Percentiles rank a stretch among this genome's conserved stretches.
These are phyloP conservation scores for Dryas iulia DNA, from an alignment of 1,140 invertebrate genomes.

Conservation along the genomic window DNA sequence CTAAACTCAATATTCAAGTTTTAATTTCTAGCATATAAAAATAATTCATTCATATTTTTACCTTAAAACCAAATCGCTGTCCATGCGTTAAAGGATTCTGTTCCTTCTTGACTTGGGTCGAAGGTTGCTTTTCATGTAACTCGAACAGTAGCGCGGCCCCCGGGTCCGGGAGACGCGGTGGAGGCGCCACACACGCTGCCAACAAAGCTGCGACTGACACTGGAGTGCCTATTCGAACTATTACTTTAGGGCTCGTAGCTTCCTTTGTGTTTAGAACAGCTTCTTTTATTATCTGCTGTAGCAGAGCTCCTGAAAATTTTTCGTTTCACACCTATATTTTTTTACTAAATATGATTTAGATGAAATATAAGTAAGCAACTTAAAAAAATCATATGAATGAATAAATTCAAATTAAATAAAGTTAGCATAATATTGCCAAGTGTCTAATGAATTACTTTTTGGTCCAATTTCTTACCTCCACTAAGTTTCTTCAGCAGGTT, in stretches of 20 bases:
- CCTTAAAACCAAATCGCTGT: conserved; percentile 70
- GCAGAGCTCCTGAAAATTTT: conserved; percentile 56
- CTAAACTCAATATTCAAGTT: too few species aligned
- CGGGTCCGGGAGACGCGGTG: conserved; percentile 66
- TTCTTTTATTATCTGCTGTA: conserved; percentile 73
- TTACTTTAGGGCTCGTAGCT: conserved; percentile 42
- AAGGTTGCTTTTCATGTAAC: conserved; percentile 64
- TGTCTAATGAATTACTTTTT: too few species aligned
- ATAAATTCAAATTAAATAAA: too few species aligned
- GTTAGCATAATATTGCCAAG: too few species aligned
- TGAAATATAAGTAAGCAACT: too few species aligned
- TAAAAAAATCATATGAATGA: too few species aligned
- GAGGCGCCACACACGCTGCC: conserved; percentile 63
- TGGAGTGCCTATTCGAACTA: conserved; percentile 70
- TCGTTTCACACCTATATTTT: not conserved
- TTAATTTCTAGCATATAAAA: too few species aligned
- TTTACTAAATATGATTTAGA: too few species aligned
- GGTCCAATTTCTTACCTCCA: conserved; percentile 65
- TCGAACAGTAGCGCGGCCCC: conserved; percentile 72
- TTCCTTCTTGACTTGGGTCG: conserved; percentile 43
- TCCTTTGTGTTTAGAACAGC: conserved; percentile 47
- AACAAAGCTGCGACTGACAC: conserved; percentile 70
- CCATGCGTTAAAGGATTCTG: conserved; percentile 43
- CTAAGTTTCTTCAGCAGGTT: conserved; percentile 71
- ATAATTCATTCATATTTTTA: conserved; percentile 29